These are phyloP conservation scores for Mercenaria mercenaria DNA, from an alignment of 1,140 invertebrate species.

Conservation along the genomic window DNA sequence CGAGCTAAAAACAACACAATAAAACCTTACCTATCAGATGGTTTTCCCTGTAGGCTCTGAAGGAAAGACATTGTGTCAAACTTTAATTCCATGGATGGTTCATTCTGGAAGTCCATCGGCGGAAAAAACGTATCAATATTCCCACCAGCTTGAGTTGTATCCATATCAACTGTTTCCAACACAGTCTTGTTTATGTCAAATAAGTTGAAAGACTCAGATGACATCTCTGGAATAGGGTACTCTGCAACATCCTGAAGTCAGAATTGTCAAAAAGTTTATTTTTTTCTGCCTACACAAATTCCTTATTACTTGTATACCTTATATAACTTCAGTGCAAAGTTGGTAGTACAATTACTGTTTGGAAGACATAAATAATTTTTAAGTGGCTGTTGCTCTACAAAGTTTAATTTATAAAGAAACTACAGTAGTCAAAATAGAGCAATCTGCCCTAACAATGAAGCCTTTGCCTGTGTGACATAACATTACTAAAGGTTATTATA, in stretches of 20 bases:
- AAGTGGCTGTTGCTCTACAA: too few species aligned
- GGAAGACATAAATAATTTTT: too few species aligned
- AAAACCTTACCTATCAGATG: conserved; percentile 4
- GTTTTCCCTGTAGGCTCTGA: conserved; percentile 27
- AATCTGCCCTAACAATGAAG: too few species aligned
- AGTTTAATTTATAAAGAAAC: too few species aligned
- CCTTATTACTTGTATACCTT: too few species aligned
- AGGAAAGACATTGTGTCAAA: conserved; percentile 37
- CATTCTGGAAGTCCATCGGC: conserved; percentile 35
- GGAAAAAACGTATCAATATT: neutral
- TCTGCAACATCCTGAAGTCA: conserved; percentile 34
- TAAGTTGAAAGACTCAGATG: conserved; percentile 41
- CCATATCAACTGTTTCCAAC: conserved; percentile 44
- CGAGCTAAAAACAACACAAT: neutral
- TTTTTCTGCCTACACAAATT: too few species aligned
- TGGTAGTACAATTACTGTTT: too few species aligned
- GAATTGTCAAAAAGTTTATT: neutral
- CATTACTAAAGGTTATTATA: too few species aligned
- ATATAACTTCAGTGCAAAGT: too few species aligned
- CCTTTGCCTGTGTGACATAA: too few species aligned
- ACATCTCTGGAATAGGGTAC: conserved; percentile 34
- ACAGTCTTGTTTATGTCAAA: conserved; percentile 48
- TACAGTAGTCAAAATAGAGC: too few species aligned
- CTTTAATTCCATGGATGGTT: conserved; percentile 45
- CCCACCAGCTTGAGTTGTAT: conserved; percentile 29